phyloP scores from a whole-genome alignment of 2,888 invertebrate genomes.

The Tenthredo livida region DNA sequence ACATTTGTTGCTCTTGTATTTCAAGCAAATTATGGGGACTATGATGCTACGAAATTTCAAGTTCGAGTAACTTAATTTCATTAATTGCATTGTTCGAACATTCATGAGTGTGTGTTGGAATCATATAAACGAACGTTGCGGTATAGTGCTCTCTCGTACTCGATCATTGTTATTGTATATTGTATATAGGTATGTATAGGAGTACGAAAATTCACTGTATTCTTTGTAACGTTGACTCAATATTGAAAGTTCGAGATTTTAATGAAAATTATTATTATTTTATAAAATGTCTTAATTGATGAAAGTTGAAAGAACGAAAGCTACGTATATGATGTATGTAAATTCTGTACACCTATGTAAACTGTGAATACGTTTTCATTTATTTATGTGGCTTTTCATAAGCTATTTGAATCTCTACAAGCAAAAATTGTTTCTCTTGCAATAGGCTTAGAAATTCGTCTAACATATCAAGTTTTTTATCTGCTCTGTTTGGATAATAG shows the following conservation, averaged over 20 bases:
- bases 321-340: not conserved
- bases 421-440: too few relatives aligned
- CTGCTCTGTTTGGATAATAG: not conserved
- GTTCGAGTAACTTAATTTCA: not conserved
- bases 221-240: not conserved
- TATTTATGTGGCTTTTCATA: not conserved
- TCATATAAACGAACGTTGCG: not conserved
- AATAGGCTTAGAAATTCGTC: not conserved
- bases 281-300: not conserved
- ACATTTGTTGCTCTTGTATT: not conserved
- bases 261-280: not conserved
- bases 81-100: not conserved
- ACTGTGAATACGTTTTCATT: not conserved
- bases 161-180: not conserved
- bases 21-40: not conserved
- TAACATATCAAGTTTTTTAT: not conserved
- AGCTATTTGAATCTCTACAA: too few relatives aligned
- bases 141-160: not conserved
- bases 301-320: not conserved
- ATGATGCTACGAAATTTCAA: not conserved
- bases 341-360: not conserved
- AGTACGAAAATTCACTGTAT: not conserved
- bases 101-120: not conserved
- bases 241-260: not conserved
- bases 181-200: not conserved